Base-by-base conservation (phyloP, 2,797 vertebrate species). In the Apodemus agrarius region DNA sequence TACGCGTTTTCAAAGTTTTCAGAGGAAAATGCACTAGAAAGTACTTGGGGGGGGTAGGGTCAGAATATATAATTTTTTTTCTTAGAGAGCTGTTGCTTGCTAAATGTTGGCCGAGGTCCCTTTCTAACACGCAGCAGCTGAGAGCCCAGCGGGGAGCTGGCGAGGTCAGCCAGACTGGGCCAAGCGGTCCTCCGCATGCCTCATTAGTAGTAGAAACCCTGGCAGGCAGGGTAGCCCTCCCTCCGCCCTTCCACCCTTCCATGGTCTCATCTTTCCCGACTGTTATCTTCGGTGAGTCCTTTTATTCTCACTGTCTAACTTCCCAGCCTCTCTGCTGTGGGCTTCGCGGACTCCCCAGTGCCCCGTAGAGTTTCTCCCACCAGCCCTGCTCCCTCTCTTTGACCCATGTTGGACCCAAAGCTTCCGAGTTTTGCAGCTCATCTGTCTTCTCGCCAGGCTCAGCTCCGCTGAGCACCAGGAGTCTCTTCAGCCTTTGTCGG, bases 201-300 rank as follows among this genome's bases (percentile, higher is more conserved):
- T 95, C 46, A 19, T 61, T 26, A 26, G 54, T 31, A 11, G 21
- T 13, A 34, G 83, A 72, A 10, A 9, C 12, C 34, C 61, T 17
- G 72, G n/a, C 26, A 78, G 69, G 26, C 29, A 4, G 0, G 4
- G 12, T 40, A 52, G 22, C 5, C 9, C 83, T 26, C 5, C 9
- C 83, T 26, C 31, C 22, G 0, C 16, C 24, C 9, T 17, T 61
- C 0, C 16, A 0, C 8, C 24, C 9, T 17, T 61, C 0, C 16
- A 0, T 8, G 6, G 37, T 43, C 82, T 69, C 31, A 31, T 24
- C 10, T 59, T 43, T 57, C 67, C 29, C 14, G 0, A 1, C 46
- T 52, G 0, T 14, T 24, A 2, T 65, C 65, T 80, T 10, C 37
- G 67, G 37, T 13, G 34, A 59, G 26, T 37, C 24, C 14, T 67